Percentiles rank a stretch among this genome's conserved stretches.
Evolutionary conservation across 2,888 invertebrate species (phyloP).

Genomic region (Netelia fuscicornis): DNA sequence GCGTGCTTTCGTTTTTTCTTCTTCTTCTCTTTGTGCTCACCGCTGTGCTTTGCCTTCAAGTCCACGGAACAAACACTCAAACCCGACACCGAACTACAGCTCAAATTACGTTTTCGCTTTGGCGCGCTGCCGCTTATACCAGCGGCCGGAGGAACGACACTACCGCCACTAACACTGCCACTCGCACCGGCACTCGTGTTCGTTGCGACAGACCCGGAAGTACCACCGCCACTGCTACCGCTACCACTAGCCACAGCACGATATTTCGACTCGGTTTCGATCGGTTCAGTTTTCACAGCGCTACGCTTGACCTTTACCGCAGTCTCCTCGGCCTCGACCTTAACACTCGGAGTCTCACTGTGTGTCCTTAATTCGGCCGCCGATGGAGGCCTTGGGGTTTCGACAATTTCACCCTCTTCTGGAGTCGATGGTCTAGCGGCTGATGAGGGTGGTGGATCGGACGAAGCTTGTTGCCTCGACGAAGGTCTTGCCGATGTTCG

Average conservation of each 20-base stretch:
- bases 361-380: constrained; percentile 74
- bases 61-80: constrained; percentile 80
- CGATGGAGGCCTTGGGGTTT: constrained; percentile 76
- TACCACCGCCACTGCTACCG: constrained; percentile 50
- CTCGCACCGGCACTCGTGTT: constrained; percentile 64
- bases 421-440: constrained; percentile 83
- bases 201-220: constrained; percentile 56
- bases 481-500: constrained; percentile 63
- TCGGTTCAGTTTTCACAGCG: constrained; percentile 59
- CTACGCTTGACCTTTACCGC: constrained; percentile 67
- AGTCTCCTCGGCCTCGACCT: constrained; percentile 71
- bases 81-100: constrained; percentile 80
- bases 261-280: constrained; percentile 66
- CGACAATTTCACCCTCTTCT: constrained; percentile 82
- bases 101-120: constrained; percentile 81
- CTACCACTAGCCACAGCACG: constrained; percentile 68
- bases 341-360: constrained; percentile 69
- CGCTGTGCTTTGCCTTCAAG: constrained; percentile 77
- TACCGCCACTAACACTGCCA: constrained; percentile 59
- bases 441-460: constrained; percentile 68
- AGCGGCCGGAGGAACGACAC: constrained; percentile 69
- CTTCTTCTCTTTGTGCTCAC: constrained; percentile 81
- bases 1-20: constrained; percentile 80
- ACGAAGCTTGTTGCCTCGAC: constrained; percentile 61
- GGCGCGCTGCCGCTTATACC: constrained; percentile 72